phyloP scores from a whole-genome alignment of 2,888 invertebrate species.

The Apodemia mormo region DNA sequence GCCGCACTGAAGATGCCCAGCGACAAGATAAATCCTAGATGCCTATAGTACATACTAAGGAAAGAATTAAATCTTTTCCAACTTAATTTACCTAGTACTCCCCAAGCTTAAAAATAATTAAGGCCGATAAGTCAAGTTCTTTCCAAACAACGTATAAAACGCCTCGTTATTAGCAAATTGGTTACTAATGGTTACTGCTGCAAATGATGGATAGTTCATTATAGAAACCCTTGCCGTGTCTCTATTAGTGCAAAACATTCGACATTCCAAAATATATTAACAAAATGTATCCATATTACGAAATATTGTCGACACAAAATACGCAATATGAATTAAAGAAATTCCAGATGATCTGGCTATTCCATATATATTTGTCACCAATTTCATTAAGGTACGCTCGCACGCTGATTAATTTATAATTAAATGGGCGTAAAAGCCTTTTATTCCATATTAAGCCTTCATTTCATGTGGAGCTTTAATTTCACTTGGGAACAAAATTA shows the following conservation, averaged over 20 bases:
- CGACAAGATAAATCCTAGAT: too few species aligned
- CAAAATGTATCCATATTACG: neutral
- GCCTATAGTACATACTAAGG: too few species aligned
- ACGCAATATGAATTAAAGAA: neutral
- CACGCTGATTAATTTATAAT: constrained; percentile 6
- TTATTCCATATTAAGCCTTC: constrained; percentile 10
- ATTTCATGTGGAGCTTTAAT: neutral
- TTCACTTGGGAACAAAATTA: neutral
- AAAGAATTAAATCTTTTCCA: too few species aligned
- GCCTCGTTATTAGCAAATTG: too few species aligned
- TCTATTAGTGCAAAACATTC: neutral
- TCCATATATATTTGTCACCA: neutral
- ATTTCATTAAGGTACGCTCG: constrained; percentile 3
- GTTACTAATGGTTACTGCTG: too few species aligned
- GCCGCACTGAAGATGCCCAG: too few species aligned
- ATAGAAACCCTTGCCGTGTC: too few species aligned
- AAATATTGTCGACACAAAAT: neutral
- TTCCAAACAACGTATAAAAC: too few species aligned
- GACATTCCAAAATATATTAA: neutral
- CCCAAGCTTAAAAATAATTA: too few species aligned
- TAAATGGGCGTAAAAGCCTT: constrained; percentile 10
- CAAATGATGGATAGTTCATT: too few species aligned
- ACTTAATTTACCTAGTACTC: too few species aligned
- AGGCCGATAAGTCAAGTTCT: too few species aligned
- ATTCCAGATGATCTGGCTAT: constrained; percentile 12